Conservation (phyloP, 2,888 invertebrate genomes). For the Zygaena filipendulae region DNA sequence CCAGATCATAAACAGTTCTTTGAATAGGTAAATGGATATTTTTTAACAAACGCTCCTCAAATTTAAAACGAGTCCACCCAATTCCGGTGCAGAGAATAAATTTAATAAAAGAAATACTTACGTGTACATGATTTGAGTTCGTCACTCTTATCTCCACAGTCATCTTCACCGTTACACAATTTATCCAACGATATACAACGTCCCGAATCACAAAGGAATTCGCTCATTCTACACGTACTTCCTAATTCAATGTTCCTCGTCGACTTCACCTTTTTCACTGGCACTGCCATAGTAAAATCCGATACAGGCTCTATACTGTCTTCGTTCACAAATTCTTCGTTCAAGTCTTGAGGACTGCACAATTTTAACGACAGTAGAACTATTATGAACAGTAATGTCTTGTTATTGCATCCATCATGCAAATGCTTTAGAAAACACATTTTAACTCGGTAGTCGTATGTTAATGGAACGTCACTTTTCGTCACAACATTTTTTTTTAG, state of each 20-base stretch:
- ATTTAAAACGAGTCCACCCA: too few species aligned
- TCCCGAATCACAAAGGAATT: conserved; percentile 71
- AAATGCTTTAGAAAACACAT: conserved; percentile 47
- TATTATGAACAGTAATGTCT: conserved; percentile 54
- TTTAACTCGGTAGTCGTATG: too few species aligned
- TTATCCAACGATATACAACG: conserved; percentile 79
- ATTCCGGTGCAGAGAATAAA: too few species aligned
- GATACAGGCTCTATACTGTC: conserved; percentile 36
- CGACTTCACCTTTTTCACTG: conserved; percentile 38
- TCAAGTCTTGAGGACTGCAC: conserved; percentile 56
- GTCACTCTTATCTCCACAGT: conserved; percentile 83
- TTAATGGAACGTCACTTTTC: conserved; percentile 20
- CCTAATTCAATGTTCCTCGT: conserved; percentile 28
- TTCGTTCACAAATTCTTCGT: conserved; percentile 51
- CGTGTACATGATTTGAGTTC: conserved; percentile 81
- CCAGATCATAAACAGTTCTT: too few species aligned
- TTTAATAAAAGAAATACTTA: too few species aligned
- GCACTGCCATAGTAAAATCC: conserved; percentile 33
- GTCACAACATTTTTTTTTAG: conserved; percentile 39
- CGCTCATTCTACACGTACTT: conserved; percentile 67
- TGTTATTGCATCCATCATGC: conserved; percentile 39
- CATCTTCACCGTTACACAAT: conserved; percentile 81
- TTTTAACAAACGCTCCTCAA: too few species aligned
- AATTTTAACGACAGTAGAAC: conserved; percentile 50
- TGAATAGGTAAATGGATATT: too few species aligned